Percentiles rank a stretch among this genome's conserved stretches.
Conservation (phyloP, 2,113 vertebrate genomes). For the Corydoras sp. region DNA sequence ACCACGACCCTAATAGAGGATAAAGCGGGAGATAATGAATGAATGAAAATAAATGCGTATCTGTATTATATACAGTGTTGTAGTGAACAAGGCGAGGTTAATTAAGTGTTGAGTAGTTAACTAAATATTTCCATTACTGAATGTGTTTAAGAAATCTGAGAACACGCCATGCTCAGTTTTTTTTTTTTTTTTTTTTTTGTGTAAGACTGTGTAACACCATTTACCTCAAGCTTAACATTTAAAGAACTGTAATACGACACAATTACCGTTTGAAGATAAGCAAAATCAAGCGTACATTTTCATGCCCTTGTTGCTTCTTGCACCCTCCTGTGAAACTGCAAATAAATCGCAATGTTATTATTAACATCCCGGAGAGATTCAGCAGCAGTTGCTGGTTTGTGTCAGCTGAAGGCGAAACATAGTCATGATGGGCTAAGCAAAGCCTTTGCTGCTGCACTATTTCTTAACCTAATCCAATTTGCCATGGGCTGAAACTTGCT, state of each 20-base stretch:
- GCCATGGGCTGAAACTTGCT: slow-evolving; percentile 48
- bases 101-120: too few species aligned
- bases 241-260: slow-evolving; percentile 16
- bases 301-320: background rate
- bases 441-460: slow-evolving; percentile 47
- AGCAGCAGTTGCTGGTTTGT: slow-evolving; percentile 39
- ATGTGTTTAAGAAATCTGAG: too few species aligned
- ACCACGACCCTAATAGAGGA: too few species aligned
- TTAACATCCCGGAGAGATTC: slow-evolving; percentile 1
- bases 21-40: too few species aligned
- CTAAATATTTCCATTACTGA: too few species aligned
- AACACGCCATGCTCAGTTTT: too few species aligned
- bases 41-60: too few species aligned
- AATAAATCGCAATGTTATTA: slow-evolving; percentile 9
- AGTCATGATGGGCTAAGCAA: slow-evolving; percentile 43
- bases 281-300: background rate
- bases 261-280: background rate
- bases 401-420: slow-evolving; percentile 36
- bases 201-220: background rate
- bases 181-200: too few species aligned
- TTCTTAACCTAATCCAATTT: slow-evolving; percentile 61
- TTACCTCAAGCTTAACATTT: background rate
- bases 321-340: slow-evolving; percentile 7
- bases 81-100: too few species aligned
- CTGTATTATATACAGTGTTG: too few species aligned